phyloP scores from a whole-genome alignment of 2,113 vertebrate species.

The Oreochromis spilurus region DNA sequence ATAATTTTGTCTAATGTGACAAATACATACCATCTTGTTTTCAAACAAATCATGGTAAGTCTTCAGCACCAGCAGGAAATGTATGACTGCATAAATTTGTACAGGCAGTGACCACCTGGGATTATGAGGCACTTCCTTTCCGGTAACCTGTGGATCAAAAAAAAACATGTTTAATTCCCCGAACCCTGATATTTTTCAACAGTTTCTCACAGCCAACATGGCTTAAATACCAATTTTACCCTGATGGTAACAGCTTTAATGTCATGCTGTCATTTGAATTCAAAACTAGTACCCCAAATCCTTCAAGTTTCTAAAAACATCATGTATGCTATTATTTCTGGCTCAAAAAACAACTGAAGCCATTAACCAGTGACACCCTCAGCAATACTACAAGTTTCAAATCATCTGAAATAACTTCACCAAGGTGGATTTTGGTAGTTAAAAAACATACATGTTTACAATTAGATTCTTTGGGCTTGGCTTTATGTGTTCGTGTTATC shows the following conservation, averaged over 20 bases:
- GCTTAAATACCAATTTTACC: background rate
- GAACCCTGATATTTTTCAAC: background rate
- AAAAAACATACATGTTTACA: background rate
- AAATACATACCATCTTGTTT: conserved; percentile 73
- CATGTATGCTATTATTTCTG: background rate
- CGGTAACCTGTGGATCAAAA: conserved; percentile 76
- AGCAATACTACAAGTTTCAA: background rate
- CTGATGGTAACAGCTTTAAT: background rate
- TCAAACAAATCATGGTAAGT: conserved; percentile 80
- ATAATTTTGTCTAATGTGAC: background rate
- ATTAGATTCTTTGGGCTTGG: too few species aligned
- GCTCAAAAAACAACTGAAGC: background rate
- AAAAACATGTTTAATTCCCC: background rate
- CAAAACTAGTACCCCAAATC: background rate
- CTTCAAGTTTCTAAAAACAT: background rate
- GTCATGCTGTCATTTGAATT: background rate
- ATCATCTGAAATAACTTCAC: background rate
- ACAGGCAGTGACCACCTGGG: conserved; percentile 65
- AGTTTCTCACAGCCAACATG: background rate
- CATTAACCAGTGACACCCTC: background rate
- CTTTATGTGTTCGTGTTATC: too few species aligned
- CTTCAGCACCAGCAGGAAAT: conserved; percentile 76
- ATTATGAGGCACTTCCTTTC: conserved; percentile 76
- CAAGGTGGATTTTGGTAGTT: background rate
- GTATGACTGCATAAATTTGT: conserved; percentile 73